A percentile compares a stretch with the other conserved stretches of the same genome.
phyloP scores from a whole-genome alignment of 1,140 invertebrate species.

The Drosophila littoralis region DNA sequence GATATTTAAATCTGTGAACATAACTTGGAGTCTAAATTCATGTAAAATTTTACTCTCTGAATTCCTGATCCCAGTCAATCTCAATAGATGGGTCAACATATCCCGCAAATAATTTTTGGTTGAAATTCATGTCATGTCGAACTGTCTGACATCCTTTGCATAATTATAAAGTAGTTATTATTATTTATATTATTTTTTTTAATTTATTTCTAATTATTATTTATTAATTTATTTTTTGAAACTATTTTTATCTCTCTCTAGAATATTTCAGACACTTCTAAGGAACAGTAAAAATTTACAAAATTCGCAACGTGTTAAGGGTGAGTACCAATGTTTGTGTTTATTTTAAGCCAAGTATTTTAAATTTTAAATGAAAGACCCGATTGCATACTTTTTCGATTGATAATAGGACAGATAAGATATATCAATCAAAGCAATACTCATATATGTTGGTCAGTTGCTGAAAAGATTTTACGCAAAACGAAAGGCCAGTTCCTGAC shows the following conservation, averaged over 20 bases:
- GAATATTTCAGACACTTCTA: not conserved
- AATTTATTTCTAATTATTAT: too few relatives aligned
- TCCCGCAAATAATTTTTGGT: too few relatives aligned
- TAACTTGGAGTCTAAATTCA: too few relatives aligned
- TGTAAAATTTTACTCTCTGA: too few relatives aligned
- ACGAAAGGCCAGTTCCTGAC: not conserved
- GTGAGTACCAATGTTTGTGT: conserved; percentile 2
- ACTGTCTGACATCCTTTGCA: too few relatives aligned
- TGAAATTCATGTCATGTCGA: too few relatives aligned
- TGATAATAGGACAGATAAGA: not conserved
- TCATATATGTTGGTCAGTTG: not conserved
- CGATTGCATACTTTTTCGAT: not conserved
- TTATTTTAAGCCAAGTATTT: not conserved
- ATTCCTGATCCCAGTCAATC: too few relatives aligned
- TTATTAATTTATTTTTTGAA: not conserved
- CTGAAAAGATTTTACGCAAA: not conserved
- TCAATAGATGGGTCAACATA: too few relatives aligned
- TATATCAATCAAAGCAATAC: conserved; percentile 10
- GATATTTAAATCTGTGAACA: too few relatives aligned
- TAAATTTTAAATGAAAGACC: not conserved
- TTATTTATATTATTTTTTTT: too few relatives aligned
- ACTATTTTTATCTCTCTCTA: not conserved
- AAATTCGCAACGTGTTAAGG: not conserved
- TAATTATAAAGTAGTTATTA: too few relatives aligned
- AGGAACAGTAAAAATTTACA: too few relatives aligned